Evolutionary conservation across 1,140 invertebrate species (phyloP), one percentile per base, ranked within the genome.

Genomic region (Lordiphosa clarofinis): DNA sequence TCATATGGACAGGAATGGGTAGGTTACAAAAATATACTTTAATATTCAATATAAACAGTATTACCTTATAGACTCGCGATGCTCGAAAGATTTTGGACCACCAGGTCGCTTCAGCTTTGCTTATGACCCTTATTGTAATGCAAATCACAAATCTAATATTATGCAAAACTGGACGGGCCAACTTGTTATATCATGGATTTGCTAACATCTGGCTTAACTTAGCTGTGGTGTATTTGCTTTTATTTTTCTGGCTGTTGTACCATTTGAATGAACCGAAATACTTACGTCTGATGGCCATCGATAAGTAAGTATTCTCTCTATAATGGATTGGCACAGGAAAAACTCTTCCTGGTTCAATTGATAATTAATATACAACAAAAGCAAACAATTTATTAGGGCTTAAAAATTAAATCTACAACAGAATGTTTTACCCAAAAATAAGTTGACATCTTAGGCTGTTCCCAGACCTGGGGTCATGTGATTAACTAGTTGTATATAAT

Each of bases 1-100:
- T 69, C 76, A 0, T 60, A 57, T 33, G 76, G 78, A 19, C 72
- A 82, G 39, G 78, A 82, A 52, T 82, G 76, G 78, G 76, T 72
- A 36, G 35, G 33, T 39, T 11, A 19, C 1, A 5, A 21, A 28
- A 31, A 3, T 11, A 9, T 8, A n/a, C 1, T 37, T 12, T 28
- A 38, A 10, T 10, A 4, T 35, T 19, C 19, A 19, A 19, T 19
- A 19, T 19, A 19, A 19, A 3, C 3, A 19, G n/a, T n/a, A 28
- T 1, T 38, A 31, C 24, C 10, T 50, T 24, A 4, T 42, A 79
- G 75, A 65, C 46, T 11, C 6, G 4, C 0, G 19, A 4, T 0
- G 62, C 38, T 0, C 62, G 76, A 1, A 0, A 8, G 11, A 8
- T 31, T 8, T 28, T 82, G 35, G 43, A 65, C 19, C 35, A 56